Conservation (phyloP, 2,113 vertebrate species). For the Heliornis fulica region DNA sequence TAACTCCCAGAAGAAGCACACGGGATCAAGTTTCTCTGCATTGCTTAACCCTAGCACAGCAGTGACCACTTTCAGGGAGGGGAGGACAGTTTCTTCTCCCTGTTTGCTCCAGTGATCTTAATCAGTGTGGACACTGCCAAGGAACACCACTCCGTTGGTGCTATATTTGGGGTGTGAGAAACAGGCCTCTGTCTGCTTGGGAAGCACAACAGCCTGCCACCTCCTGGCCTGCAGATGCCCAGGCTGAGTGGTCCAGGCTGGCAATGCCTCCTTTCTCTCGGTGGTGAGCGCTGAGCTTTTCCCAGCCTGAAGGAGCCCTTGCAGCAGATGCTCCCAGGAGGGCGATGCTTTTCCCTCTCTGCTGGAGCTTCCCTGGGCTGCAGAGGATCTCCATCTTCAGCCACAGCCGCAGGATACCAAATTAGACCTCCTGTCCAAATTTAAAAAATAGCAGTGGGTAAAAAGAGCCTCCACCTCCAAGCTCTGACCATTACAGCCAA, state of each 20-base stretch:
- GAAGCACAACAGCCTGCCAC: not conserved
- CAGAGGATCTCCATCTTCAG: not conserved
- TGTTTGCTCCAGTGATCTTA: not conserved
- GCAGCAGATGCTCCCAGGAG: not conserved
- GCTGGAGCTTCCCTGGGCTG: not conserved
- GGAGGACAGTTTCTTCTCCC: not conserved
- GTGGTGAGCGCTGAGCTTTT: not conserved
- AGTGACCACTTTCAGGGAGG: not conserved
- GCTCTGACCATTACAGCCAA: not conserved
- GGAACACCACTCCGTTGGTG: not conserved
- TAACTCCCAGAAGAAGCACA: not conserved
- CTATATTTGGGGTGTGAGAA: not conserved
- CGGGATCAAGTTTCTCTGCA: not conserved
- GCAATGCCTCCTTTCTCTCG: not conserved
- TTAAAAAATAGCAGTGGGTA: not conserved
- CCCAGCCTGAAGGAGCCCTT: not conserved
- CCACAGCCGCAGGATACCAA: fast-evolving
- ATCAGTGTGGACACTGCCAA: not conserved
- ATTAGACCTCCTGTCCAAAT: not conserved
- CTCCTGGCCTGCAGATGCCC: not conserved
- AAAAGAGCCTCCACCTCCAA: not conserved
- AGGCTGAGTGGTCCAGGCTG: not conserved
- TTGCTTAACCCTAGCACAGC: not conserved
- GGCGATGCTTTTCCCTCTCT: fast-evolving
- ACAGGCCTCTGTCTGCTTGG: fast-evolving